Base-by-base conservation (phyloP, 2,797 vertebrate species). In the Parambassis ranga region DNA sequence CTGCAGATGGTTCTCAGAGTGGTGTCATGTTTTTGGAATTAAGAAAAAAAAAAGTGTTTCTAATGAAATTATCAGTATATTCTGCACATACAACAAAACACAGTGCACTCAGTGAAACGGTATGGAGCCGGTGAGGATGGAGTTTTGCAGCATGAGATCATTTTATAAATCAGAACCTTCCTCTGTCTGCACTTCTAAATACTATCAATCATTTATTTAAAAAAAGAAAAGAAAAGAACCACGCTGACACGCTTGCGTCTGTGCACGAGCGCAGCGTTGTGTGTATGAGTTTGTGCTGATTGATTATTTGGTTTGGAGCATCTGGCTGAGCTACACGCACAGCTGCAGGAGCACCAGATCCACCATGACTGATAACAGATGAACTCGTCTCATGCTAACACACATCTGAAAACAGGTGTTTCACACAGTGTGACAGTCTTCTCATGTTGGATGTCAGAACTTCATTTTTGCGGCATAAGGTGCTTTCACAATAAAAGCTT, bases 91-190 rank as follows among this genome's bases (percentile, higher is more conserved):
- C n/a, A n/a, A n/a, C n/a, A n/a, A n/a, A n/a, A n/a, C n/a, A n/a
- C n/a, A n/a, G n/a, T n/a, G n/a, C n/a, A n/a, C n/a, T n/a, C 27
- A 19, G 6, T 51, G 10, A 44, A 33, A 46, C 46, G 10, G 4
- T 50, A 15, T 35, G 23, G 13, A 52, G 13, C 36, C 24, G 10
- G 47, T 53, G 0, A 43, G 30, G 5, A 58, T n/a, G n/a, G n/a
- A n/a, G n/a, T n/a, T 55, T 64, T 47, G 28, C 27, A 33, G 23
- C 13, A 32, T 47, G 50, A 55, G 27, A n/a, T 47, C 2, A 41
- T 39, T 55, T 23, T 5, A 26, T 46, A 37, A 23, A 51, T 63
- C 24, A 38, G 27, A 38, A 38, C 10, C 50, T 66, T 44, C 28
- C 14, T 4, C 14, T 27, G 23, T 24, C 27, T 37, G 2, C 14